phyloP scores from a whole-genome alignment of 2,797 vertebrate species.

The Tympanoctomys barrerae region DNA sequence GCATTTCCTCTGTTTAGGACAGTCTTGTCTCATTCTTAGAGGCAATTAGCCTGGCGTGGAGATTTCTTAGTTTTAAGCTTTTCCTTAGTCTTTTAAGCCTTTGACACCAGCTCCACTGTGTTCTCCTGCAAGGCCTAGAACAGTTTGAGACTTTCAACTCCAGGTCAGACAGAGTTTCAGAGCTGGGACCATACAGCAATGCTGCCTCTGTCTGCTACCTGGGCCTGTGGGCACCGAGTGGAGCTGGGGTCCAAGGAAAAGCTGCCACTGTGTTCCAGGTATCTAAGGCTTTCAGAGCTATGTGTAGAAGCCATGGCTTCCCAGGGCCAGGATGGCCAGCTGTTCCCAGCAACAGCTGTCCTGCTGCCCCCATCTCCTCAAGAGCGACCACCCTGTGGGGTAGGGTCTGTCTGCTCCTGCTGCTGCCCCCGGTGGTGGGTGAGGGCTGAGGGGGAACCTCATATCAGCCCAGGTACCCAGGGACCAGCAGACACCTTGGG shows the following conservation, averaged over 20 bases:
- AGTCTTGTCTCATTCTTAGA: neutral
- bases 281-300: neutral
- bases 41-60: neutral
- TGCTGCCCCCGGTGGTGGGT: neutral
- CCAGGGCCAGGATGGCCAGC: neutral
- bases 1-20: neutral
- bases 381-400: neutral
- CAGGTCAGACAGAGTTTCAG: neutral
- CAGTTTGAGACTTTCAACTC: neutral
- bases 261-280: neutral
- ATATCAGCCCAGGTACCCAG: neutral
- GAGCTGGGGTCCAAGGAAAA: neutral
- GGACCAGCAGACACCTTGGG: neutral
- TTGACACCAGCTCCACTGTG: neutral
- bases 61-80: conserved; percentile 24
- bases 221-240: neutral
- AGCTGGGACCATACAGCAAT: neutral
- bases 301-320: neutral
- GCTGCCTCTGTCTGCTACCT: neutral
- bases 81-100: conserved; percentile 10
- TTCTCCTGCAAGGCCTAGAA: neutral
- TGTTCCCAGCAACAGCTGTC: neutral
- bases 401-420: neutral
- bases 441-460: neutral
- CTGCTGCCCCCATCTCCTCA: neutral